These are phyloP conservation scores for Eupithecia subfuscata DNA, from an alignment of 2,888 invertebrate genomes.

Conservation along the genomic window DNA sequence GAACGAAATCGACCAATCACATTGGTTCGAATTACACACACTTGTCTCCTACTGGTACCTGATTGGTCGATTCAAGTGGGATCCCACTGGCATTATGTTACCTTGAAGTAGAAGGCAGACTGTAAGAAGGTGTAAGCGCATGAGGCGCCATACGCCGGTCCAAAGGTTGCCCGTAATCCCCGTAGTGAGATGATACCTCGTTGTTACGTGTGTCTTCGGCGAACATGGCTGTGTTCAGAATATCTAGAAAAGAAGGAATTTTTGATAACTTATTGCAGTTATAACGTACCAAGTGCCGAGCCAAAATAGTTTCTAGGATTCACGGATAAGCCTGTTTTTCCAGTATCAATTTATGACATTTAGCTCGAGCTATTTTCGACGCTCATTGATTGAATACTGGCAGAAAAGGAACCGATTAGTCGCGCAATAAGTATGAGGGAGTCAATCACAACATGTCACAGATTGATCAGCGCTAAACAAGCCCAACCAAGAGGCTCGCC, in stretches of 20 bases:
- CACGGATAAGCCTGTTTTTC: not conserved
- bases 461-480: not conserved
- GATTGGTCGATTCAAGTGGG: not conserved
- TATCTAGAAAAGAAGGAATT: conserved; percentile 44
- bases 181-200: conserved; percentile 64
- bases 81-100: conserved; percentile 38
- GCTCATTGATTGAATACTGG: not conserved
- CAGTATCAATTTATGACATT: not conserved
- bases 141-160: conserved; percentile 54
- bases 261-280: not conserved
- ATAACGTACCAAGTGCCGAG: not conserved
- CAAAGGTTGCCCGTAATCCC: conserved; percentile 57
- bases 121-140: conserved; percentile 58
- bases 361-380: not conserved
- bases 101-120: conserved; percentile 76
- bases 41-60: not conserved
- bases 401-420: not conserved
- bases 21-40: not conserved
- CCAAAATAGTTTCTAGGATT: not conserved
- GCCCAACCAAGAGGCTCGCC: not conserved
- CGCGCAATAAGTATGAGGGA: not conserved
- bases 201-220: conserved; percentile 71
- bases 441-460: too few relatives aligned
- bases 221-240: conserved; percentile 66
- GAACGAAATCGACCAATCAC: not conserved